Evolutionary conservation across 2,888 invertebrate species (phyloP).

Genomic region (Dioctria rufipes): DNA sequence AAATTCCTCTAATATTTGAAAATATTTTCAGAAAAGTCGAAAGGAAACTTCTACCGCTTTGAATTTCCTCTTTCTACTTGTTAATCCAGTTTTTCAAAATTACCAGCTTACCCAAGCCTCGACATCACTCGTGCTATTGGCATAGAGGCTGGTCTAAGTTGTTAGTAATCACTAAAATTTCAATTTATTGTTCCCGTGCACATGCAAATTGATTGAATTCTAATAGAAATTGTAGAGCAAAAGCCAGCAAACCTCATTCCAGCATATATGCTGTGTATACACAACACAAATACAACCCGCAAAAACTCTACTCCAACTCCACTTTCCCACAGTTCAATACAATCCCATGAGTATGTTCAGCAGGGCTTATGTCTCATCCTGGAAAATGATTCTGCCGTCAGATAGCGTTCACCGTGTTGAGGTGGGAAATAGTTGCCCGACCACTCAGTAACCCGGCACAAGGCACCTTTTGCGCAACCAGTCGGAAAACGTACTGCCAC

Average conservation of each 20-base stretch:
- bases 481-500: conserved; percentile 27
- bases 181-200: conserved; percentile 30
- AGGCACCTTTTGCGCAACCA: conserved; percentile 19
- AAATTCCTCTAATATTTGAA: too few species aligned
- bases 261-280: conserved; percentile 17
- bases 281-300: conserved; percentile 29
- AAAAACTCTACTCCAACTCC: background rate
- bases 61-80: too few species aligned
- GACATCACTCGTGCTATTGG: conserved; percentile 4
- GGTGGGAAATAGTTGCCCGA: background rate
- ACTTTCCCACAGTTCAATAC: background rate
- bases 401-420: conserved; percentile 24
- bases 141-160: conserved; percentile 5
- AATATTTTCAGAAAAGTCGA: too few species aligned
- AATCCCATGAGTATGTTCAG: conserved; percentile 20
- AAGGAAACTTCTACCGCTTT: too few species aligned
- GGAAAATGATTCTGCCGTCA: conserved; percentile 31
- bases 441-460: background rate
- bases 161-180: conserved; percentile 36
- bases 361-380: conserved; percentile 27
- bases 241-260: conserved; percentile 37
- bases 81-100: conserved; percentile 1
- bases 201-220: conserved; percentile 42
- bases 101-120: conserved; percentile 1
- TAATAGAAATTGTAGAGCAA: conserved; percentile 33